These are phyloP conservation scores for Crossocerus cetratus DNA, from an alignment of 2,888 invertebrate genomes.

Conservation along the genomic window DNA sequence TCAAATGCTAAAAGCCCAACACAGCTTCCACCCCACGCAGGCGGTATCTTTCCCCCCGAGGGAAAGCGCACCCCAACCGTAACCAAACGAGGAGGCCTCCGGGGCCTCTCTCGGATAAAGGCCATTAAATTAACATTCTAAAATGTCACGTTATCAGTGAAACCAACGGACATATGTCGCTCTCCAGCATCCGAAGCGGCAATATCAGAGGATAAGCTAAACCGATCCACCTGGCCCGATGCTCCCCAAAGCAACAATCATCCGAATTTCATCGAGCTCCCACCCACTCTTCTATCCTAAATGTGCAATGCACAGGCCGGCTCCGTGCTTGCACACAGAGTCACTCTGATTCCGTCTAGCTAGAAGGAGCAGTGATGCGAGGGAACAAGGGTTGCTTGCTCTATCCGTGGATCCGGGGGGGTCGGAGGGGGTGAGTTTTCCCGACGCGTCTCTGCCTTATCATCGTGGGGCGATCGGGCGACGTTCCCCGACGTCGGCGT, in stretches of 20 bases:
- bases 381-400: no score
- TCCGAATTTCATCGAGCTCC: no score
- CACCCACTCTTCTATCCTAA: no score
- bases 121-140: constrained; percentile 2
- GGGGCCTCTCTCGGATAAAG: neutral
- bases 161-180: neutral
- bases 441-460: constrained; percentile 1
- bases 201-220: no score
- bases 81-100: neutral
- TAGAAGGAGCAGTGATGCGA: no score
- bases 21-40: neutral
- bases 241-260: no score
- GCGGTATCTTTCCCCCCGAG: neutral
- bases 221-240: no score
- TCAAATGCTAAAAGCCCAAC: neutral
- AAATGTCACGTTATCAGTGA: neutral
- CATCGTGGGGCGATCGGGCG: neutral
- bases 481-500: neutral
- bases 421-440: neutral
- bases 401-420: neutral
- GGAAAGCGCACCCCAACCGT: neutral
- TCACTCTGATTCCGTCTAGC: no score
- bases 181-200: neutral
- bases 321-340: no score
- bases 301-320: no score